Conservation (phyloP, 2,797 vertebrate species). For the Cryptoprocta ferox region DNA sequence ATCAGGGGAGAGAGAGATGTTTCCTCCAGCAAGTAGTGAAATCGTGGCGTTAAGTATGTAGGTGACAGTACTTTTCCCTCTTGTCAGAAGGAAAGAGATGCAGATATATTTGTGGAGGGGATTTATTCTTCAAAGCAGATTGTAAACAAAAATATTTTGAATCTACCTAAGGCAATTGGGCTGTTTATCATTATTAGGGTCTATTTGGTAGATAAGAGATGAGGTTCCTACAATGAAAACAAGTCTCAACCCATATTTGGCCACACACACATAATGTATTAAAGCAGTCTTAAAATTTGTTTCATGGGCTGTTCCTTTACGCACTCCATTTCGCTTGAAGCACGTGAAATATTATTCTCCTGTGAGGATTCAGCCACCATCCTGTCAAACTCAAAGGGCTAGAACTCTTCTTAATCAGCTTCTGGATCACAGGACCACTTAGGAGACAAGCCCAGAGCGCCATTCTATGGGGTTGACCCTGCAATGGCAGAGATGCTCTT, state of each 20-base stretch:
- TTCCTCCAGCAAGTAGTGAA: neutral
- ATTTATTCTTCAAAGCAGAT: neutral
- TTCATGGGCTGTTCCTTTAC: neutral
- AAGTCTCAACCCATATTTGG: neutral
- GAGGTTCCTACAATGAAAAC: neutral
- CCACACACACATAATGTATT: neutral
- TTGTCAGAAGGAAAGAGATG: neutral
- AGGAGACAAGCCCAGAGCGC: neutral
- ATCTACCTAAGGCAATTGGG: neutral
- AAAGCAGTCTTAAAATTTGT: neutral
- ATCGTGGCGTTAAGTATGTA: neutral
- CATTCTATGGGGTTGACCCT: neutral
- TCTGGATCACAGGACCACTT: neutral
- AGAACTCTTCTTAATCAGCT: neutral
- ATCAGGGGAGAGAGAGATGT: neutral
- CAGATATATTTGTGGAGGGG: neutral
- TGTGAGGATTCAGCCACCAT: neutral
- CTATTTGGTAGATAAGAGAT: neutral
- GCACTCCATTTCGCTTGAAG: neutral
- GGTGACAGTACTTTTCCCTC: neutral
- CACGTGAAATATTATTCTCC: neutral
- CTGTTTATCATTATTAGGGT: neutral
- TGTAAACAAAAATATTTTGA: neutral
- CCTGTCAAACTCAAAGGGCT: neutral
- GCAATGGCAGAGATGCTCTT: neutral